A percentile compares a stretch with the other conserved stretches of the same genome.
Evolutionary conservation across 2,797 vertebrate genomes (phyloP).

Genomic region (Arctocebus calabarensis): DNA sequence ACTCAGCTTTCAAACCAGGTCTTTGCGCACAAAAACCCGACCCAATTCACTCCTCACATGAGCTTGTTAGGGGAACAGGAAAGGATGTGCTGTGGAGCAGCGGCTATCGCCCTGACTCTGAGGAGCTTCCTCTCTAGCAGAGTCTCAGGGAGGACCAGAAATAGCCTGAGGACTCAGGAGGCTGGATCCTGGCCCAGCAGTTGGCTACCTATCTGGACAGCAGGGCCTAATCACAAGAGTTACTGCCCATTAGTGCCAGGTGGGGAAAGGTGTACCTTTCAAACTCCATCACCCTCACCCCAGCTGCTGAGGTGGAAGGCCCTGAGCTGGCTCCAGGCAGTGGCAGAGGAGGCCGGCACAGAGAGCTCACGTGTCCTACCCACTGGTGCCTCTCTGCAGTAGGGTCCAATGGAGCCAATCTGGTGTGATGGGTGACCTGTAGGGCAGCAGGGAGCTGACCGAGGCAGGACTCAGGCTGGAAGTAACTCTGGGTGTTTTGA

Average conservation of each 20-base stretch:
- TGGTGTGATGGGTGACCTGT: not conserved
- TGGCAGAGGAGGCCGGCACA: not conserved
- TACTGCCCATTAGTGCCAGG: not conserved
- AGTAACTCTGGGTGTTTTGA: not conserved
- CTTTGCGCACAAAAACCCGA: no score
- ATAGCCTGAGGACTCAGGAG: not conserved
- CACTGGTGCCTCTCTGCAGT: not conserved
- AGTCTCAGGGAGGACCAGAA: not conserved
- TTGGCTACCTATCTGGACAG: no score
- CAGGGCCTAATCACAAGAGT: not conserved
- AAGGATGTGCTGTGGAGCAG: not conserved
- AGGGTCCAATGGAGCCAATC: not conserved
- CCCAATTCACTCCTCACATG: no score
- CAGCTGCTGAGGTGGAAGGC: not conserved
- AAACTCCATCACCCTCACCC: not conserved
- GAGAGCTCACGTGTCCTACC: not conserved
- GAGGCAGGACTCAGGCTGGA: not conserved
- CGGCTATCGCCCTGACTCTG: not conserved
- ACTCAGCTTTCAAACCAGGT: no score
- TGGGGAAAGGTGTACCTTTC: rapidly evolving
- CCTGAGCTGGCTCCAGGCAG: no score
- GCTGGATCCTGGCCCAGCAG: no score
- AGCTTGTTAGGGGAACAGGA: no score
- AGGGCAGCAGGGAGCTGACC: not conserved
- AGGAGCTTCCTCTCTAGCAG: no score